A percentile compares a stretch with the other conserved stretches of the same genome.
Conservation (phyloP, 1,140 invertebrate species). For the Procambarus clarkii region DNA sequence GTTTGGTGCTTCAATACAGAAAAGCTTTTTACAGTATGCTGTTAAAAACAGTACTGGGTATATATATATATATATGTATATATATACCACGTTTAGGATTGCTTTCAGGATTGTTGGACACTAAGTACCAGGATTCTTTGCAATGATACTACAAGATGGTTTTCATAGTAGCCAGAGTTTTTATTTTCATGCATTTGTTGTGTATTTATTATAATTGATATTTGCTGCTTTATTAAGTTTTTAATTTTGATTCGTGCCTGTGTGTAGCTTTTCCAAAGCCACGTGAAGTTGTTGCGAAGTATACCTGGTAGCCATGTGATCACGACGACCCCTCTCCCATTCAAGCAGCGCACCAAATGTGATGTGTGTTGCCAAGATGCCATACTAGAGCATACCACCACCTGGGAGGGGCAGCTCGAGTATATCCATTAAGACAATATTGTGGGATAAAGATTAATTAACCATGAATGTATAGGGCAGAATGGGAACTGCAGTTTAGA, state of each 20-base stretch:
- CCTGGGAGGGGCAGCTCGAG: constrained; percentile 38
- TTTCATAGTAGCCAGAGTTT: constrained; percentile 27
- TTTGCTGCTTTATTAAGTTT: constrained; percentile 61
- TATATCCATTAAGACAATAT: neutral
- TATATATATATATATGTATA: neutral
- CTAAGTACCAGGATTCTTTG: constrained; percentile 45
- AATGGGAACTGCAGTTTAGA: neutral
- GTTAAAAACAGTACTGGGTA: constrained; percentile 2
- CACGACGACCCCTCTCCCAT: constrained; percentile 49
- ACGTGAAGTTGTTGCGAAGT: constrained; percentile 54
- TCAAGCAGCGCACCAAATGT: constrained; percentile 61
- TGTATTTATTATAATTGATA: constrained; percentile 53
- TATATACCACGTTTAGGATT: constrained; percentile 22
- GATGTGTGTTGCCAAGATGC: constrained; percentile 66
- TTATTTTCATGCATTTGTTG: constrained; percentile 54
- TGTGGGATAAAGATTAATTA: neutral
- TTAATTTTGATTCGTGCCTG: constrained; percentile 53
- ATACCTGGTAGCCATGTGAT: constrained; percentile 59
- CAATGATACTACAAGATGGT: constrained; percentile 35
- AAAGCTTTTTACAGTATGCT: constrained; percentile 36
- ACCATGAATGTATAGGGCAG: neutral
- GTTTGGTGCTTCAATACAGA: constrained; percentile 42
- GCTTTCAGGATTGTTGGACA: constrained; percentile 41
- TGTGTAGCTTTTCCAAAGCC: constrained; percentile 58
- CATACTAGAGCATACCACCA: constrained; percentile 50